Conservation (phyloP, 2,797 vertebrate genomes). For the Schizothorax lantsangensis region DNA sequence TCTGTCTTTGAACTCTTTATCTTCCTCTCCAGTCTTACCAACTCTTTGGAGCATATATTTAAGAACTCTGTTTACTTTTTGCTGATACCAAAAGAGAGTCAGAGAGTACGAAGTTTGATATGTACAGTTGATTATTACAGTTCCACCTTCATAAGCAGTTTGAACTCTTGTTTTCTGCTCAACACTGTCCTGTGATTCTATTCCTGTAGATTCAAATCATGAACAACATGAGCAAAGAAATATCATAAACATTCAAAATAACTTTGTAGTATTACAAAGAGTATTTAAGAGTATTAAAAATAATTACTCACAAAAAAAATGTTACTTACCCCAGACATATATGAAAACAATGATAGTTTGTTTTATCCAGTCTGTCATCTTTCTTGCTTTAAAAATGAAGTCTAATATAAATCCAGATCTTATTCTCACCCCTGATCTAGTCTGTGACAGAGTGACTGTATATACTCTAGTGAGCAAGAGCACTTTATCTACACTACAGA, state of each 20-base stretch:
- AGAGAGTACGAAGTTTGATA: not conserved
- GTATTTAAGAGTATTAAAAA: not conserved
- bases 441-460: not conserved
- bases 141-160: not conserved
- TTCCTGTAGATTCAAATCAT: not conserved
- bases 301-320: not conserved
- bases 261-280: no score
- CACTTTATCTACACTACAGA: not conserved
- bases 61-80: not conserved
- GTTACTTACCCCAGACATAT: not conserved
- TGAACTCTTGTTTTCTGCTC: slow-evolving; percentile 6
- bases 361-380: not conserved
- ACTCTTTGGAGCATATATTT: not conserved
- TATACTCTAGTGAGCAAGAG: not conserved
- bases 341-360: not conserved
- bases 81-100: slow-evolving; percentile 10
- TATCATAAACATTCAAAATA: not conserved
- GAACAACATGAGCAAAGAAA: not conserved
- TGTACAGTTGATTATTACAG: not conserved
- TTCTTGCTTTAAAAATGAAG: not conserved
- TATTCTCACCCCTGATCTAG: not conserved
- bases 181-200: not conserved
- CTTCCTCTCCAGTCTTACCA: not conserved
- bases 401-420: not conserved
- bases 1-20: slow-evolving; percentile 6